A percentile compares a stretch with the other conserved stretches of the same genome.
Conservation (phyloP, 2,888 invertebrate species). For the Habroteleia sp. region DNA sequence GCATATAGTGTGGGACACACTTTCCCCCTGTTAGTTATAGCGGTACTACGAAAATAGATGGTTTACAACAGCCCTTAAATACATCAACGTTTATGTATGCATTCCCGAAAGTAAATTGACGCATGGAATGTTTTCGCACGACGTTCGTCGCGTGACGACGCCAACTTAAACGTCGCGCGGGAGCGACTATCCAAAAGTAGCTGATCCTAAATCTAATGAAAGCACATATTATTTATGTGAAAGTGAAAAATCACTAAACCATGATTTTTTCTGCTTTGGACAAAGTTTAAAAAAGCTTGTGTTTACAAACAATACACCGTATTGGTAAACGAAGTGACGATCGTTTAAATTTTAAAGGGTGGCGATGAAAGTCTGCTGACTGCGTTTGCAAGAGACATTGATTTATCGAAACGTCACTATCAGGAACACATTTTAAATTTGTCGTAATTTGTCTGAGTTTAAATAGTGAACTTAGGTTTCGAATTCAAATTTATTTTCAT, state of each 20-base stretch:
- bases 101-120: constrained; percentile 80
- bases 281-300: constrained; percentile 15
- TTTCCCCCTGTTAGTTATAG: constrained; percentile 42
- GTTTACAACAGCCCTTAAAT: constrained; percentile 80
- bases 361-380: constrained; percentile 9
- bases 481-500: no score
- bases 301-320: constrained; percentile 37
- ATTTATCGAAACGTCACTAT: constrained; percentile 43
- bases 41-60: constrained; percentile 77
- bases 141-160: constrained; percentile 71
- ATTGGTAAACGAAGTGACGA: constrained; percentile 35
- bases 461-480: no score
- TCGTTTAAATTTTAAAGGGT: constrained; percentile 31
- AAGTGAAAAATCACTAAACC: constrained; percentile 14
- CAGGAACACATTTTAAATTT: constrained; percentile 6
- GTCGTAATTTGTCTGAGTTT: constrained; percentile 23
- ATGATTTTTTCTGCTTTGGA: constrained; percentile 3
- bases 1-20: constrained; percentile 35
- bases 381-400: constrained; percentile 44
- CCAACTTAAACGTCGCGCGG: constrained; percentile 75
- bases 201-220: constrained; percentile 64
- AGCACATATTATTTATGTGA: constrained; percentile 29
- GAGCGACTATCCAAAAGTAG: constrained; percentile 53
- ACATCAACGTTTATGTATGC: constrained; percentile 79
- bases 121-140: constrained; percentile 79